Evolutionary conservation across 2,888 invertebrate species (phyloP).

Genomic region (Macrosiphum euphorbiae): DNA sequence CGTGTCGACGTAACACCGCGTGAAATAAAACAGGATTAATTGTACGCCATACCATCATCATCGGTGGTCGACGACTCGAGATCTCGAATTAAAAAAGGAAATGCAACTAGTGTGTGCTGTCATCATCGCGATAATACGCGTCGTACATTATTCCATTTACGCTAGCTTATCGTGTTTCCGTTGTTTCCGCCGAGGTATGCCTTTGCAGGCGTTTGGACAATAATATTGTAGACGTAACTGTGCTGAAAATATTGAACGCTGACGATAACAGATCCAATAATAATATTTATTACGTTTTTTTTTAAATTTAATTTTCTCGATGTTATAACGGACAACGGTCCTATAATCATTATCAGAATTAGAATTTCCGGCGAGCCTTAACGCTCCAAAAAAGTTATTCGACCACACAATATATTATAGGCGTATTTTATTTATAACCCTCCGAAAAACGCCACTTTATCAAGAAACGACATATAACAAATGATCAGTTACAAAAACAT

Average conservation of each 20-base stretch:
- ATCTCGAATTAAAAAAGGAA: background rate
- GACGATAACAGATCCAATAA: background rate
- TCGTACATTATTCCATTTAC: background rate
- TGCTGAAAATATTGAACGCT: background rate
- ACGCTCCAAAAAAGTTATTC: background rate
- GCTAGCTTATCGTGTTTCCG: background rate
- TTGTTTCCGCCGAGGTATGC: background rate
- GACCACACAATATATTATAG: background rate
- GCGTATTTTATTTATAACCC: background rate
- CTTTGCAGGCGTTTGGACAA: background rate
- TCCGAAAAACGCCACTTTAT: background rate
- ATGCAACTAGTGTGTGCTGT: background rate
- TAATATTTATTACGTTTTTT: background rate
- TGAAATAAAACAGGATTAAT: constrained; percentile 25
- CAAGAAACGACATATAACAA: background rate
- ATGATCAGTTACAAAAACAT: background rate
- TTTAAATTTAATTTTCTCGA: background rate
- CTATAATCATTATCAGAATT: background rate
- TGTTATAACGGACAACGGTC: background rate
- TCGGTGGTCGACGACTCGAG: background rate
- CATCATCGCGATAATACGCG: background rate
- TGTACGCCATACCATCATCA: background rate
- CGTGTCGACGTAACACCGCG: constrained; percentile 5
- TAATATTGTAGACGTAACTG: background rate
- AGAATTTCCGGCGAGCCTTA: background rate